Conservation (phyloP, 2,888 invertebrate species). For the Bhutanitis thaidina region DNA sequence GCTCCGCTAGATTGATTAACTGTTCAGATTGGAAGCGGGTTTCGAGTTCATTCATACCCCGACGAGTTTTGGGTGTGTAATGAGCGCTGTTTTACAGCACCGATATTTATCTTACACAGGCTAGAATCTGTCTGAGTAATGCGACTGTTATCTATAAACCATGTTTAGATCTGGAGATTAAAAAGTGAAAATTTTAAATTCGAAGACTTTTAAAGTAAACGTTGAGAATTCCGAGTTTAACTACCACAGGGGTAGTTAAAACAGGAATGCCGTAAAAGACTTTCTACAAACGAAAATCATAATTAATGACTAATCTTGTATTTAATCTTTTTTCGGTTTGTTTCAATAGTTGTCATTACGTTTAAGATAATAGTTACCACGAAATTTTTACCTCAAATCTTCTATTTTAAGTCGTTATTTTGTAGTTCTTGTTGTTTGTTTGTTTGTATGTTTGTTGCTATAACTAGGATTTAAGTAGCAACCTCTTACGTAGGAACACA, state of each 20-base stretch:
- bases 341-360: neutral
- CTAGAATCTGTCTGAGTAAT: neutral
- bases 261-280: neutral
- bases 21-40: constrained; percentile 43
- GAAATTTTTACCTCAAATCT: too few species aligned
- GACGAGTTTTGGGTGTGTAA: constrained; percentile 38
- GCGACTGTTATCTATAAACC: neutral
- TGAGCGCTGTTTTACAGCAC: constrained; percentile 19
- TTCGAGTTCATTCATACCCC: constrained; percentile 52
- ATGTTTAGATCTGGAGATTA: constrained; percentile 6
- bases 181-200: neutral
- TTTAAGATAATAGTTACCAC: neutral
- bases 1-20: constrained; percentile 56
- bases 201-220: neutral
- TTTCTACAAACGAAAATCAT: neutral
- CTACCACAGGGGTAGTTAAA: too few species aligned
- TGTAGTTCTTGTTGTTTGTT: too few species aligned
- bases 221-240: neutral
- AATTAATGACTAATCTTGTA: neutral
- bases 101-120: neutral
- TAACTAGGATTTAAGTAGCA: too few species aligned
- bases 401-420: too few species aligned
- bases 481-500: too few species aligned
- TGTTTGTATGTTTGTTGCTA: too few species aligned
- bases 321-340: neutral